Percentiles rank a stretch among this genome's conserved stretches.
These are phyloP conservation scores for Keiferia lycopersicella DNA, from an alignment of 2,888 invertebrate species.

Conservation along the genomic window DNA sequence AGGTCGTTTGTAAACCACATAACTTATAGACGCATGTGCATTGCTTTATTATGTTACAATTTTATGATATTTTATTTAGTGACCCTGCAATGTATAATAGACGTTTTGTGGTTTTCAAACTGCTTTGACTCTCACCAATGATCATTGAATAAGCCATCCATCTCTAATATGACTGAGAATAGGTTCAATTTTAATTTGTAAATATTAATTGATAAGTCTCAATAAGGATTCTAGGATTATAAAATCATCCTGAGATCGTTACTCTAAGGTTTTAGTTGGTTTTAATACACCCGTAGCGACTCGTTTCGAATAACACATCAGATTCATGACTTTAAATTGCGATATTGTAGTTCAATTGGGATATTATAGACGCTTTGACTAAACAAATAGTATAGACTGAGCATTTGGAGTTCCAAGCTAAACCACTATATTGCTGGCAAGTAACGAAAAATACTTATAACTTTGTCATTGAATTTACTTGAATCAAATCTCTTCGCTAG, in stretches of 20 bases:
- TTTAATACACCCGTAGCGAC: slow-evolving; percentile 36
- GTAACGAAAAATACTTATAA: not conserved
- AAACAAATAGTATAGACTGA: not conserved
- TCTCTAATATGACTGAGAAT: slow-evolving; percentile 76
- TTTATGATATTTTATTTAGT: slow-evolving; percentile 5
- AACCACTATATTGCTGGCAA: no score
- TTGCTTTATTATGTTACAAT: not conserved
- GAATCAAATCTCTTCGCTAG: no score
- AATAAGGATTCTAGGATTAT: slow-evolving; percentile 44
- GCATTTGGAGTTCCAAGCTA: not conserved
- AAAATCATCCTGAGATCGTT: slow-evolving; percentile 47
- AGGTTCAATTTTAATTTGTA: slow-evolving; percentile 72
- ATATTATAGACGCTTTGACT: not conserved
- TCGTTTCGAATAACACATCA: slow-evolving; percentile 38
- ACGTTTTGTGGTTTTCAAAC: slow-evolving; percentile 5
- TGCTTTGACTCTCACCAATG: slow-evolving; percentile 17
- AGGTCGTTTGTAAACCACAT: slow-evolving; percentile 11
- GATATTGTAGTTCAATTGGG: slow-evolving; percentile 27
- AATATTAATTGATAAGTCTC: slow-evolving; percentile 60
- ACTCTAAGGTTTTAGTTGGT: slow-evolving; percentile 44
- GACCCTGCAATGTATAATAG: not conserved
- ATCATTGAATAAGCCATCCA: slow-evolving; percentile 45
- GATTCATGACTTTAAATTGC: slow-evolving; percentile 33
- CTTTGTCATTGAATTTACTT: no score
- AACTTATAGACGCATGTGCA: not conserved